Conservation (phyloP, 2,113 vertebrate species). For the Campylomormyrus tamandua region DNA sequence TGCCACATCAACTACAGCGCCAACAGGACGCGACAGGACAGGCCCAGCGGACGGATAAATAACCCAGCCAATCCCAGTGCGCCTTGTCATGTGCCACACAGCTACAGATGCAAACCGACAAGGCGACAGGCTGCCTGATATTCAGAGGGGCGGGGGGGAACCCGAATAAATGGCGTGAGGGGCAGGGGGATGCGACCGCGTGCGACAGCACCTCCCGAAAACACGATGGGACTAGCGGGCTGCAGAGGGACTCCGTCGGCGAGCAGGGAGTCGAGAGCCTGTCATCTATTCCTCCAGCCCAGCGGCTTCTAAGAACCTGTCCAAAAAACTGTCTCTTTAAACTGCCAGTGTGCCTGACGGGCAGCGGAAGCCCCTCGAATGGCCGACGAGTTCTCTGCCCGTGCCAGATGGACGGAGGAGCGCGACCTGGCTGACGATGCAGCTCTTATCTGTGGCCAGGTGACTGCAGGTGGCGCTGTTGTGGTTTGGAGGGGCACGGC, state of each 20-base stretch:
- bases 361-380: too few species aligned
- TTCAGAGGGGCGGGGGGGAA: conserved; percentile 30
- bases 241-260: not conserved
- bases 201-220: not conserved
- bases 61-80: conserved; percentile 15
- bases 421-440: not conserved
- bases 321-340: not conserved
- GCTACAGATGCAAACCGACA: conserved; percentile 38
- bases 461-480: not conserved
- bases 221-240: conserved; percentile 21
- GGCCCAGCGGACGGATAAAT: conserved; percentile 36
- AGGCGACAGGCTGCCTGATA: conserved; percentile 9
- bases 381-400: not conserved
- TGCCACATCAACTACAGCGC: conserved; percentile 32
- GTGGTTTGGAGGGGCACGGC: not conserved
- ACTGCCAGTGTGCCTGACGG: not conserved
- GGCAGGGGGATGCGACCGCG: conserved; percentile 5
- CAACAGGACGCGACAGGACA: conserved; percentile 34
- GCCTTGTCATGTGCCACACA: conserved; percentile 28
- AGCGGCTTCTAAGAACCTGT: not conserved
- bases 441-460: not conserved
- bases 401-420: too few species aligned
- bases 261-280: not conserved
- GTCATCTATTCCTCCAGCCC: not conserved
- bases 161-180: not conserved